These are phyloP conservation scores for Lepus townsendii DNA, from an alignment of 2,797 vertebrate genomes.

Conservation along the genomic window DNA sequence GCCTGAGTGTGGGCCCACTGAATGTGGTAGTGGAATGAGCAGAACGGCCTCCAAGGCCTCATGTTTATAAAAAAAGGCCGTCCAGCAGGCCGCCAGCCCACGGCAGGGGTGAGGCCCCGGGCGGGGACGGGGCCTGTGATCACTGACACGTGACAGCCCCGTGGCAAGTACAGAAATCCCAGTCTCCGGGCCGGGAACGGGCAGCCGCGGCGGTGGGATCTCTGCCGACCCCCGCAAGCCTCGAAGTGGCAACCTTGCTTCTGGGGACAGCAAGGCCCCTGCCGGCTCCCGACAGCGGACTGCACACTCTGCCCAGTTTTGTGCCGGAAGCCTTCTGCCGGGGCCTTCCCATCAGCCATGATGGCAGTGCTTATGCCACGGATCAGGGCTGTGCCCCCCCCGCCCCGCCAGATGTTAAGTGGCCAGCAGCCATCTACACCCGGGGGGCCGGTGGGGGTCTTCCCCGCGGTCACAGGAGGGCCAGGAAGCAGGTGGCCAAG, in stretches of 20 bases:
- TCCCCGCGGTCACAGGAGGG: not conserved
- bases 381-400: not conserved
- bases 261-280: not conserved
- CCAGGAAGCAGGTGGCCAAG: not conserved
- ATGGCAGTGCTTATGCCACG: not conserved
- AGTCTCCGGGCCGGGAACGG: too few relatives aligned
- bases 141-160: too few relatives aligned
- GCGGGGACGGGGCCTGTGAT: too few relatives aligned
- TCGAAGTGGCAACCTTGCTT: not conserved
- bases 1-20: too few relatives aligned
- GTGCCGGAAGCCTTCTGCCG: not conserved
- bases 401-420: not conserved
- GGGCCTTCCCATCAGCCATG: not conserved
- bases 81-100: too few relatives aligned
- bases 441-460: accelerated
- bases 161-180: too few relatives aligned
- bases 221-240: not conserved
- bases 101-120: too few relatives aligned
- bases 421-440: not conserved
- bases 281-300: accelerated
- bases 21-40: too few relatives aligned
- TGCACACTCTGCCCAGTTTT: not conserved
- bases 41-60: too few relatives aligned
- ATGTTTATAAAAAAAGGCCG: too few relatives aligned
- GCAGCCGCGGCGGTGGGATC: too few relatives aligned